Base-by-base conservation (phyloP, 2,888 invertebrate species). In the Drosophila differens region DNA sequence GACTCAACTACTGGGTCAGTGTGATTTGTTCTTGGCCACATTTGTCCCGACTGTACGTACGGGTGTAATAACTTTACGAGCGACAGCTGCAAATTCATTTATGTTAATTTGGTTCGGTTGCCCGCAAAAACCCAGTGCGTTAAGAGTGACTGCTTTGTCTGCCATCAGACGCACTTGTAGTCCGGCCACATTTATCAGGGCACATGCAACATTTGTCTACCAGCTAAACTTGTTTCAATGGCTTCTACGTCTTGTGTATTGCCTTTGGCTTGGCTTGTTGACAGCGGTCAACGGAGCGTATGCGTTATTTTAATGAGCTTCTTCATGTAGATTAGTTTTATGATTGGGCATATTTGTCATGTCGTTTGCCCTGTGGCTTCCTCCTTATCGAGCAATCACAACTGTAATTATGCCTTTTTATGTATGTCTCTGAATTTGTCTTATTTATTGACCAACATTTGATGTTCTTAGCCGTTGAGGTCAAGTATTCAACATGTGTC, bases 41-140 rank as follows among this genome's bases (percentile, higher is more conserved):
- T 86, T 85, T 85, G 75, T 87, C 79, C 83, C 83, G 80, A 78
- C 83, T 79, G 71, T 19, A 16, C 4, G 10, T 53, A 68, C 71
- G 63, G 70, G 74, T 64, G 61, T 74, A 76, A 77, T 82, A 82
- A 77, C 72, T 76, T 70, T 83, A 54, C 72, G 67, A 66, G 81
- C 81, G 87, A 87, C 89, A 87, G 87, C 89, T 89, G 89, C 86
- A 85, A 87, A 88, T 88, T 89, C 89, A 88, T 88, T 88, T 88
- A 88, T 88, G 89, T 87, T 88, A 87, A 89, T 87, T 90, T 90
- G 68, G 63, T 22, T 74, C 66, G 85, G 87, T 82, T 78, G 77
- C 74, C 82, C 86, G 62, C 89, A 90, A 78, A 85, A 77, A 81
- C 81, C 44, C 22, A 22, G 22, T 41, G 41, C 41, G 41, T n/a